Base-by-base conservation (phyloP, 2,888 invertebrate species). In the Aricia artaxerxes region DNA sequence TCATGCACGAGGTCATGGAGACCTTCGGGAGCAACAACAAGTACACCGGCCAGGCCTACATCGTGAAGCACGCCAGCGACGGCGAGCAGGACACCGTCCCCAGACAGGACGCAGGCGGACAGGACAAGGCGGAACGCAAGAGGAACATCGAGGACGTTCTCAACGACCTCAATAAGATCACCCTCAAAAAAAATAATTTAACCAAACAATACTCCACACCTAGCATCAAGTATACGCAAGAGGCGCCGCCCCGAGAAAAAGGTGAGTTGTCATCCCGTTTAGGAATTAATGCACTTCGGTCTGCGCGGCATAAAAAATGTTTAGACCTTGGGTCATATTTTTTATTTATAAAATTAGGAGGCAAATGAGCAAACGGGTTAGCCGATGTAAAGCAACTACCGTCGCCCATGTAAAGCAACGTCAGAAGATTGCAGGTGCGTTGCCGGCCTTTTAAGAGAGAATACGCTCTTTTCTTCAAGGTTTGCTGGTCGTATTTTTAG, bases 1-100 rank as follows among this genome's bases (percentile, higher is more conserved):
- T 94, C 79, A 94, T 94, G 94, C 94, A 94, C 78, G 93, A 94
- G 78, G 94, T 94, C 0, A 93, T 94, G 92, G 94, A 94, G 83
- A 94, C 94, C 0, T 94, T 93, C 80, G 94, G 94, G 0, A 90
- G 87, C 64, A 84, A 80, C 78, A 87, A 87, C 77, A 93, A 91
- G 83, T 89, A 85, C 76, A 77, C 83, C 0, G 90, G 86, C 5
- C 88, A 88, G 78, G 92, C 94, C 3, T 93, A 90, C 78, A 89
- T 94, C 4, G 94, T 94, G 1, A 85, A 89, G 69, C 93, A 94
- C 80, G 90, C 92, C 0, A 92, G 93, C 81, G 92, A 91, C 1
- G 83, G 87, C 0, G 91, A 92, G 0, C 69, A 4, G 69, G 35
- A 69, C 4, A 1, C 5, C 38, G 9, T 91, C 64, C 9, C 64